phyloP scores from a whole-genome alignment of 2,888 invertebrate species.

The Tinea semifulvella region DNA sequence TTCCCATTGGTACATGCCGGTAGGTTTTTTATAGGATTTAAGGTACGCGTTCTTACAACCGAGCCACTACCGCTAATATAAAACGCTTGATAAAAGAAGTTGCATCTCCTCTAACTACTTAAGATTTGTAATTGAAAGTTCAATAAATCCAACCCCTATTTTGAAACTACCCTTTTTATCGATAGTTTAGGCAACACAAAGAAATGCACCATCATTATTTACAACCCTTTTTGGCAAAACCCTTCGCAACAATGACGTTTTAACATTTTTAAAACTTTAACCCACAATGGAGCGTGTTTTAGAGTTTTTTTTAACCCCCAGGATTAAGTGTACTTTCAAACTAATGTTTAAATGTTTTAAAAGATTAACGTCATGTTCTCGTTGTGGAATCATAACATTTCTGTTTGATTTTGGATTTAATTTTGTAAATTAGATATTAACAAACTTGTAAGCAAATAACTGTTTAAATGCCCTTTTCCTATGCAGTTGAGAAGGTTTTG shows the following conservation, averaged over 20 bases:
- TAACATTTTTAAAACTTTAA: slow-evolving; percentile 59
- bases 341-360: slow-evolving; percentile 64
- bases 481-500: no score
- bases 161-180: neutral
- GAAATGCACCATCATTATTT: slow-evolving; percentile 63
- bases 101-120: no score
- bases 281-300: slow-evolving; percentile 52
- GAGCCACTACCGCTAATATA: no score
- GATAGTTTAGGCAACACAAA: slow-evolving; percentile 18
- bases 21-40: no score
- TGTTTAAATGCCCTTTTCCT: no score
- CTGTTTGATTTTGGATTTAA: slow-evolving; percentile 11
- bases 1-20: no score
- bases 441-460: neutral
- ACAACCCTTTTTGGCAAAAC: slow-evolving; percentile 54
- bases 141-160: neutral
- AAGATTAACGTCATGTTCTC: slow-evolving; percentile 58
- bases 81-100: no score
- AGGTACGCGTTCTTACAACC: no score
- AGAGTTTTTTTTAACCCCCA: slow-evolving; percentile 35
- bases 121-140: no score
- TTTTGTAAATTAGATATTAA: slow-evolving; percentile 1
- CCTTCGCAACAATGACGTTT: slow-evolving; percentile 63
- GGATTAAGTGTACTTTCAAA: slow-evolving; percentile 42
- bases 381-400: slow-evolving; percentile 8